Evolutionary conservation across 2,797 vertebrate species (phyloP), one percentile per base, ranked within the genome.

Genomic region (Streptopelia turtur): DNA sequence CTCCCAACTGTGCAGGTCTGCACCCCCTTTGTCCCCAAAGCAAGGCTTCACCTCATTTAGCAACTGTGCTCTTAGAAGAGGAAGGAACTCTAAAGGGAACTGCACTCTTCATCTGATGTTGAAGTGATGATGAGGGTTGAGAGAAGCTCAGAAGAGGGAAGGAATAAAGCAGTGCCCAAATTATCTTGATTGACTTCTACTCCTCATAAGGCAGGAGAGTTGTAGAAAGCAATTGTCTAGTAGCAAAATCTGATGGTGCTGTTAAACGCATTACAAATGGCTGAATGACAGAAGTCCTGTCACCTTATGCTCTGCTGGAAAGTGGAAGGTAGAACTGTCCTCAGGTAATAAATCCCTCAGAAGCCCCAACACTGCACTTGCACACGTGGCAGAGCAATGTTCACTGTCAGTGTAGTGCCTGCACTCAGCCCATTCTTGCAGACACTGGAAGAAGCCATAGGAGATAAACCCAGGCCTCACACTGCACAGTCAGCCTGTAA

Each of bases 301-400:
- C 49, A 53, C 17, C 28, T 6, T 0, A 41, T 49, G 14, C 33
- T 31, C 22, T 47, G 30, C 55, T 76, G 65, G 31, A 21, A 69
- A 81, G 31, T n/a, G 21, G 21, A 75, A 53, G 18, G 31, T 50
- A 53, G 61, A 68, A 41, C 18, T 27, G 15, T 57, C 83, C 33
- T 27, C 4, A 25, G 13, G 45, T 18, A 68, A 37, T 31, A 56
- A 81, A 81, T 23, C 37, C 20, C 24, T 11, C 9, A 53, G 76
- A 69, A 83, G 25, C 18, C 28, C 37, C 17, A 53, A 33, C 13
- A 13, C 9, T 13, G 25, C 35, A 14, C 23, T 75, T 24, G 6
- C 16, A 8, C 1, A 0, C 17, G 2, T 35, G 27, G 47, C 59
- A 82, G 30, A 87, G 33, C 55, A 45, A 9, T 1, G 2, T 11